Percentiles rank a stretch among this genome's conserved stretches.
Conservation (phyloP, 2,113 vertebrate genomes). For the Oenanthe oenanthe region DNA sequence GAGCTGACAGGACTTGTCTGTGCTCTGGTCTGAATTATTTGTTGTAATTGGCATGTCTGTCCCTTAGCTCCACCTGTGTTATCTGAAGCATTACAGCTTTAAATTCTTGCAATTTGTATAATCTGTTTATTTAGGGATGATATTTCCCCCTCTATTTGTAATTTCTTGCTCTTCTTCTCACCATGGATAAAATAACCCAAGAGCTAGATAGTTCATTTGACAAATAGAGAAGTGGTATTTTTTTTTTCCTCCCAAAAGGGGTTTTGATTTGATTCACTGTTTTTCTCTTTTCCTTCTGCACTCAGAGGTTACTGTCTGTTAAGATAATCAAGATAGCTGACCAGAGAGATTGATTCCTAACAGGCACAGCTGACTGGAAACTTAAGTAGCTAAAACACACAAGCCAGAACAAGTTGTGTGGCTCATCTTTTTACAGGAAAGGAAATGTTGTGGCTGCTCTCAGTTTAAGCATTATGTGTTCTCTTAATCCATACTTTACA, state of each 20-base stretch:
- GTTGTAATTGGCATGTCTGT: background rate
- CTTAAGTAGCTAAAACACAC: background rate
- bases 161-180: background rate
- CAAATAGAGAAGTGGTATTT: background rate
- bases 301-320: background rate
- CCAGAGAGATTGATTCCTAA: background rate
- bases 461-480: background rate
- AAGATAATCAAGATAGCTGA: background rate
- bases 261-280: background rate
- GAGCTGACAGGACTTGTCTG: constrained; percentile 22
- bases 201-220: background rate
- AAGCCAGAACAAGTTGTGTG: background rate
- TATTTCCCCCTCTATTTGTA: background rate
- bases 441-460: background rate
- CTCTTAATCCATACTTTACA: background rate
- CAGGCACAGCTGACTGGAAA: background rate
- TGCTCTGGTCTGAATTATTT: constrained; percentile 29
- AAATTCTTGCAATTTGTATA: background rate
- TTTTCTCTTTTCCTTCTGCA: background rate
- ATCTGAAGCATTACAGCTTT: background rate
- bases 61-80: background rate
- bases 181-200: background rate
- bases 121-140: background rate
- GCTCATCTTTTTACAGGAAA: background rate
- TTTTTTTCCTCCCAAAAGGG: background rate